Percentiles rank a stretch among this genome's conserved stretches.
phyloP scores from a whole-genome alignment of 2,797 vertebrate genomes.

The Cercopithecus mitis region DNA sequence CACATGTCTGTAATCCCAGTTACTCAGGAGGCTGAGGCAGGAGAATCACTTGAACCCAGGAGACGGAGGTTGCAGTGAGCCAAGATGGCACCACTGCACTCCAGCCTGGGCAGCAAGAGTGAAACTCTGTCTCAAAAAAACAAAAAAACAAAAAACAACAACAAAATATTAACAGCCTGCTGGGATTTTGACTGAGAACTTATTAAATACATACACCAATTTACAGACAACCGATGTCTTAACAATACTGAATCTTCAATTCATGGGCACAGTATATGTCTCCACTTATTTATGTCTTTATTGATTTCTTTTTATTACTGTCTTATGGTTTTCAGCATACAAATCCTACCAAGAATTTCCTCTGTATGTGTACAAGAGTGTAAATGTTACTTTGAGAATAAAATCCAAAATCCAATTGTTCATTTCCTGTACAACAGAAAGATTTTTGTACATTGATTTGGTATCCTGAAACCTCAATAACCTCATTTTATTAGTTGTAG shows the following conservation, averaged over 20 bases:
- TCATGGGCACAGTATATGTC: not conserved
- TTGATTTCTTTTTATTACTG: not conserved
- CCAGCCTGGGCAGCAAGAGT: no score
- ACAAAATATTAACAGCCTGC: not conserved
- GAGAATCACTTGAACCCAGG: no score
- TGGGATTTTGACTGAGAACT: not conserved
- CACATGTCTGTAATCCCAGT: no score
- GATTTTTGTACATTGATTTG: not conserved
- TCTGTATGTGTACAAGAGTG: not conserved
- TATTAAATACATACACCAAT: not conserved
- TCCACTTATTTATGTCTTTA: not conserved
- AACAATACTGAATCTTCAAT: not conserved
- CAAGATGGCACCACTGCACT: no score
- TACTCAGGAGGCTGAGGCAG: no score
- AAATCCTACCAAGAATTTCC: not conserved
- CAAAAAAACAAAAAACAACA: no score
- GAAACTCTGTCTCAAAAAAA: no score
- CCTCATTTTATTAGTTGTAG: not conserved
- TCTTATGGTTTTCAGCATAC: not conserved
- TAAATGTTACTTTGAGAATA: not conserved
- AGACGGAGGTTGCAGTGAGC: no score
- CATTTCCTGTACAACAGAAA: not conserved
- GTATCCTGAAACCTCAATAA: not conserved
- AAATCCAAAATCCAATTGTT: not conserved
- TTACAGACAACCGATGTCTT: not conserved